phyloP scores from a whole-genome alignment of 2,113 vertebrate species.

The Dermatemys mawii region DNA sequence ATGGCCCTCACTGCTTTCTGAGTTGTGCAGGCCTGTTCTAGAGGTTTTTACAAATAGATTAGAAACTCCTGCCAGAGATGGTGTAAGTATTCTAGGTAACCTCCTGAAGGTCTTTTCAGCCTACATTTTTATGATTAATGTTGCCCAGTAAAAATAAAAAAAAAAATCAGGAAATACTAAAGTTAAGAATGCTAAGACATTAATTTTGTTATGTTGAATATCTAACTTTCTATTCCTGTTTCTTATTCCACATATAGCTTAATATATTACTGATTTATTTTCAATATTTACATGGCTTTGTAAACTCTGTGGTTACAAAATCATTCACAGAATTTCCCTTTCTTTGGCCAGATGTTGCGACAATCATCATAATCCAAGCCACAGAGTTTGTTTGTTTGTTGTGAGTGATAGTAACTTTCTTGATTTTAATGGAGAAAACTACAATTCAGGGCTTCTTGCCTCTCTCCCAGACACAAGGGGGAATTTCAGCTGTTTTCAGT shows the following conservation, averaged over 20 bases:
- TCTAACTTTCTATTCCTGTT: not conserved
- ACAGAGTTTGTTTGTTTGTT: not conserved
- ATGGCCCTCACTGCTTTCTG: too few relatives aligned
- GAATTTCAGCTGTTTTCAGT: not conserved
- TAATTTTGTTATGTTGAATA: not conserved
- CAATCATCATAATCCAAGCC: fast-evolving
- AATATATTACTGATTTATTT: not conserved
- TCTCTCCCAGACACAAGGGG: not conserved
- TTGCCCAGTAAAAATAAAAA: too few relatives aligned
- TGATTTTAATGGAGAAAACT: not conserved
- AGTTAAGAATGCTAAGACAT: not conserved
- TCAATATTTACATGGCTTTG: not conserved
- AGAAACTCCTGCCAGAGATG: too few relatives aligned
- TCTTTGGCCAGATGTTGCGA: fast-evolving
- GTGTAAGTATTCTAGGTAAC: too few relatives aligned
- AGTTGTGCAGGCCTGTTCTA: too few relatives aligned
- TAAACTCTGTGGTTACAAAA: fast-evolving
- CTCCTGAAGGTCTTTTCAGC: not conserved
- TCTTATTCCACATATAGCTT: not conserved
- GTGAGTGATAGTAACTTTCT: not conserved
- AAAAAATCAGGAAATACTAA: not conserved
- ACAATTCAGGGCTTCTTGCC: not conserved
- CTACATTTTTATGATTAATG: not conserved
- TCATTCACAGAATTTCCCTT: not conserved
- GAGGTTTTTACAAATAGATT: not conserved